These are phyloP conservation scores for Prunella himalayana DNA, from an alignment of 2,113 vertebrate genomes.

Conservation along the genomic window DNA sequence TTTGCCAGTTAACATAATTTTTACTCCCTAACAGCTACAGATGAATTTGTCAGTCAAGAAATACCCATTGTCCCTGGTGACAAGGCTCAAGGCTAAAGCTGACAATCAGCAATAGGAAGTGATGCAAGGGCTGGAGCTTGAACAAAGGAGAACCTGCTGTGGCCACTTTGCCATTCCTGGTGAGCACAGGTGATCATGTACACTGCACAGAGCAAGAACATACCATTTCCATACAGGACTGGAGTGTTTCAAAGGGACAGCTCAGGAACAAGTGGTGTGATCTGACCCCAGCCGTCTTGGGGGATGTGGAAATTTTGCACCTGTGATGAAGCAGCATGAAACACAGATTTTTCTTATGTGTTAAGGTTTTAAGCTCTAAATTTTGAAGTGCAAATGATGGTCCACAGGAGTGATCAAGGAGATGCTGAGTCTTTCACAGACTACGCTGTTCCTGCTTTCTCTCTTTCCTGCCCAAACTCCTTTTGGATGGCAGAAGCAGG, in stretches of 20 bases:
- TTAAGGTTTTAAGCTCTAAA: neutral
- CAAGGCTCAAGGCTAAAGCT: neutral
- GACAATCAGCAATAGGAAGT: neutral
- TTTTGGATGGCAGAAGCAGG: neutral
- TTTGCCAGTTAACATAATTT: neutral
- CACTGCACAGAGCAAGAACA: neutral
- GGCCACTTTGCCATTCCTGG: neutral
- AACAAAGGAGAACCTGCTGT: neutral
- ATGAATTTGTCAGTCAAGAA: neutral
- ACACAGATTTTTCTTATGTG: neutral
- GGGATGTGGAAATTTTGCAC: neutral
- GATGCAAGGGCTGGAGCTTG: neutral
- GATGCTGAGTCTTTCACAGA: neutral
- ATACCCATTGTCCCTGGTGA: neutral
- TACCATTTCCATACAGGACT: fast-evolving
- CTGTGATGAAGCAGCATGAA: neutral
- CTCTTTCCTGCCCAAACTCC: neutral
- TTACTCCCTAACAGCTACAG: neutral
- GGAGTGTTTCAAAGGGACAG: neutral
- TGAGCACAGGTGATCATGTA: neutral
- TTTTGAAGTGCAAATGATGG: neutral
- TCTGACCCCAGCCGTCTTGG: neutral
- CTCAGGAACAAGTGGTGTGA: neutral
- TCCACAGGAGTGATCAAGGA: neutral
- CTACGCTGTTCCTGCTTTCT: neutral